Conservation (phyloP, 1,140 invertebrate genomes). For the Zaprionus nigranus region DNA sequence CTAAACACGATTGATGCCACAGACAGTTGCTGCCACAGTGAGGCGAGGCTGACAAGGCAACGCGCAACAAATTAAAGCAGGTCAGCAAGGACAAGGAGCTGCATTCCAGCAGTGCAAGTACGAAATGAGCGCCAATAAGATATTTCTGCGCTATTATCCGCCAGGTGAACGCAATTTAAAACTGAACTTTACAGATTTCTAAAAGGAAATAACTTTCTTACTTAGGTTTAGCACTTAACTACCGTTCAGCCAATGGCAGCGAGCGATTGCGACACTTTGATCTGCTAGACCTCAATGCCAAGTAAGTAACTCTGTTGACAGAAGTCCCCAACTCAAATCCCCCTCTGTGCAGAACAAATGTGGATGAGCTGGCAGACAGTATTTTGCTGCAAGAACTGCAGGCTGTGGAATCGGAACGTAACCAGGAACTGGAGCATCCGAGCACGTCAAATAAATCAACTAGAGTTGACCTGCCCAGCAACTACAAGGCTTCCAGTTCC, state of each 20-base stretch:
- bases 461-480: constrained; percentile 18
- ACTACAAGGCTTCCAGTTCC: constrained; percentile 37
- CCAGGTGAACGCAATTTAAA: constrained; percentile 85
- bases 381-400: constrained; percentile 61
- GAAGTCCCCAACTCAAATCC: not conserved
- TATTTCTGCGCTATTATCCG: constrained; percentile 89
- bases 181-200: not conserved
- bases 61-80: constrained; percentile 69
- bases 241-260: constrained; percentile 84
- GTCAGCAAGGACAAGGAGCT: constrained; percentile 59
- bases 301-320: constrained; percentile 82
- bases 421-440: not conserved
- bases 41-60: constrained; percentile 45
- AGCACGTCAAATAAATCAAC: not conserved
- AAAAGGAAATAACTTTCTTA: not conserved
- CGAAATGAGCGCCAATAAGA: constrained; percentile 87
- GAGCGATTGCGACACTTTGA: constrained; percentile 87
- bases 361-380: constrained; percentile 57
- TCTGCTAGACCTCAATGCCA: constrained; percentile 86
- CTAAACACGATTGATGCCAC: constrained; percentile 30
- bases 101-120: not conserved
- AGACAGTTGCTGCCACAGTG: not conserved
- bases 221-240: constrained; percentile 76
- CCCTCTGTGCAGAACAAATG: constrained; percentile 46
- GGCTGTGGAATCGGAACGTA: constrained; percentile 32